These are phyloP conservation scores for Rhabdornis inornatus DNA, from an alignment of 2,113 vertebrate genomes.

Conservation along the genomic window DNA sequence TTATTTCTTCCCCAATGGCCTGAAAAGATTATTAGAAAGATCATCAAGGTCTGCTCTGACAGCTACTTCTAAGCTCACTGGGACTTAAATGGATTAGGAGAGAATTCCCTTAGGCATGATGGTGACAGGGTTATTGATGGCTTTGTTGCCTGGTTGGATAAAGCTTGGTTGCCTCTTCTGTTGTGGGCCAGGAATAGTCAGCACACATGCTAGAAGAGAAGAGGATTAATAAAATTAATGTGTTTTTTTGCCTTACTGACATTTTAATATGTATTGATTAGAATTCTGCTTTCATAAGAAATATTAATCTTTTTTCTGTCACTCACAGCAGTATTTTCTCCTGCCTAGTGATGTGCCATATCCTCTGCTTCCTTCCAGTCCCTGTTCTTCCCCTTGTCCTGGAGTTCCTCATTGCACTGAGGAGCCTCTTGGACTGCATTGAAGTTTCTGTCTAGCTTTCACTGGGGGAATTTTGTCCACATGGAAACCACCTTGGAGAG, in stretches of 20 bases:
- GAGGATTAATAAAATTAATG: background rate
- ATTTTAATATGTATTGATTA: background rate
- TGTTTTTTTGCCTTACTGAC: background rate
- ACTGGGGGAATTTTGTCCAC: background rate
- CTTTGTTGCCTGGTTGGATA: background rate
- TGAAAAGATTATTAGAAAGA: background rate
- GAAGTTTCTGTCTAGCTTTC: background rate
- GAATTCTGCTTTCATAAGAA: background rate
- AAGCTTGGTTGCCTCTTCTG: background rate
- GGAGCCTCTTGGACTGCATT: background rate
- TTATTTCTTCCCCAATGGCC: background rate
- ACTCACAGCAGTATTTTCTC: background rate
- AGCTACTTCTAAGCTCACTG: background rate
- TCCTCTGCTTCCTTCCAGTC: background rate
- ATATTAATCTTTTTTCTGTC: background rate
- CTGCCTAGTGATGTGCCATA: background rate
- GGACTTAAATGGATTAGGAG: slow-evolving; percentile 5
- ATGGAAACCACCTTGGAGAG: background rate
- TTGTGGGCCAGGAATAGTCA: background rate
- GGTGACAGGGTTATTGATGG: background rate
- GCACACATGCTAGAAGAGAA: background rate
- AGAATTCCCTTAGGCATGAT: background rate
- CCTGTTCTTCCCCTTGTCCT: background rate
- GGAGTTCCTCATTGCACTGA: background rate
- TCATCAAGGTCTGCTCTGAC: background rate